Base-by-base conservation (phyloP, 35 echinoderm and acorn worm species). In the Lytechinus pictus region DNA sequence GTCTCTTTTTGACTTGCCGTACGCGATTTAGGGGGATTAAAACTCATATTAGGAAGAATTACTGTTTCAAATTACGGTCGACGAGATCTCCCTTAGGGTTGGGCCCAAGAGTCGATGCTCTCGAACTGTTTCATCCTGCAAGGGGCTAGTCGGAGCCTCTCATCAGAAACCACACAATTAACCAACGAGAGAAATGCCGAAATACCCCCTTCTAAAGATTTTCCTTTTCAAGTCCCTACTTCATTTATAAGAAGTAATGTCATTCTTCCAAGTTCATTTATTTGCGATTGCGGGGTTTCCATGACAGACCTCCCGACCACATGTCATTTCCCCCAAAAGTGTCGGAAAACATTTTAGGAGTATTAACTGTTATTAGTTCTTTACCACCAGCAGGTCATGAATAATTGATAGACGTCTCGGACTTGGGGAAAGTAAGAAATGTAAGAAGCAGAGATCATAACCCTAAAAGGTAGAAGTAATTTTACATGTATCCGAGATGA, bases 11-110 rank as follows among this genome's bases (percentile, higher is more conserved):
- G 92, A 93, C 92, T 93, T 57, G 92, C 53, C 92, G 92, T 93
- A 93, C 27, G 92, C 92, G 92, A 93, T 93, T 93, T 93, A 93
- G 53, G 54, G 33, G 92, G 92, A 93, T 93, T 93, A 93, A 93
- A 93, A 57, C 92, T 93, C 92, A 93, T 53, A 93, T 93, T 93
- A 93, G 53, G 53, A 19, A 93, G 92, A 93, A 93, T 93, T 93
- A 93, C 92, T 93, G 92, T 93, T 93, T 93, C 92, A 93, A 93
- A 93, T 93, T 93, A 93, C 53, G 92, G 54, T 93, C 53, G 9
- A 93, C n/a, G 53, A 93, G 28, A 55, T 8, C 13, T 19, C 92
- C 92, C 92, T 19, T 6, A 57, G 92, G 92, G 88, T 90, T 6
- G 52, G 33, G 10, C 88, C 29, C 4, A 9, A 27, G 29, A 54